These are phyloP conservation scores for Entomobrya proxima DNA, from an alignment of 2,888 invertebrate genomes.

Conservation along the genomic window DNA sequence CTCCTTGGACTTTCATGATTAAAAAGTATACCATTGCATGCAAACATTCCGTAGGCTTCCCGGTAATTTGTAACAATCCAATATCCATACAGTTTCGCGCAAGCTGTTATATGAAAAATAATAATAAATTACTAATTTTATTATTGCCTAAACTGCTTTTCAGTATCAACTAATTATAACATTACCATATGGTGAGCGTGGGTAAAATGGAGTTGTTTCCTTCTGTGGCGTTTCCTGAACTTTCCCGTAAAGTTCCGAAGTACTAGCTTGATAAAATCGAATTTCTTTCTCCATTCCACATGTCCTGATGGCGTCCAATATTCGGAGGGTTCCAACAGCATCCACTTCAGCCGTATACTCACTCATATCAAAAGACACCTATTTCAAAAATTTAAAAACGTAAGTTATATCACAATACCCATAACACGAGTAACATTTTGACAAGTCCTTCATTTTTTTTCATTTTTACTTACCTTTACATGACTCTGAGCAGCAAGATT, in stretches of 20 bases:
- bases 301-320: slow-evolving; percentile 93
- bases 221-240: slow-evolving; percentile 94
- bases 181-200: slow-evolving; percentile 95
- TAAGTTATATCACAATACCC: slow-evolving; percentile 6
- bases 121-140: neutral
- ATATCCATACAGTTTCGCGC: slow-evolving; percentile 95
- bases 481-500: slow-evolving; percentile 99
- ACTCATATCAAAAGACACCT: slow-evolving; percentile 96
- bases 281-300: slow-evolving; percentile 89
- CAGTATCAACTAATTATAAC: no score
- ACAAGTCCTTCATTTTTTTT: neutral
- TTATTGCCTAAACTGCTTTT: neutral
- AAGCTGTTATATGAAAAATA: slow-evolving; percentile 81
- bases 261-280: slow-evolving; percentile 96
- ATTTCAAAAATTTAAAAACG: neutral
- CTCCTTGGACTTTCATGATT: slow-evolving; percentile 97
- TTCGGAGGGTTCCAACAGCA: slow-evolving; percentile 92
- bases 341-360: slow-evolving; percentile 99
- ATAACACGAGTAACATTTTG: neutral
- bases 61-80: slow-evolving; percentile 98
- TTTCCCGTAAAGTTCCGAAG: slow-evolving; percentile 96
- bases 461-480: slow-evolving; percentile 88
- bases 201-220: slow-evolving; percentile 97
- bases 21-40: slow-evolving; percentile 96
- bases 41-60: slow-evolving; percentile 96